Evolutionary conservation across 2,797 vertebrate species (phyloP).

Genomic region (Aselliscus stoliczkanus): DNA sequence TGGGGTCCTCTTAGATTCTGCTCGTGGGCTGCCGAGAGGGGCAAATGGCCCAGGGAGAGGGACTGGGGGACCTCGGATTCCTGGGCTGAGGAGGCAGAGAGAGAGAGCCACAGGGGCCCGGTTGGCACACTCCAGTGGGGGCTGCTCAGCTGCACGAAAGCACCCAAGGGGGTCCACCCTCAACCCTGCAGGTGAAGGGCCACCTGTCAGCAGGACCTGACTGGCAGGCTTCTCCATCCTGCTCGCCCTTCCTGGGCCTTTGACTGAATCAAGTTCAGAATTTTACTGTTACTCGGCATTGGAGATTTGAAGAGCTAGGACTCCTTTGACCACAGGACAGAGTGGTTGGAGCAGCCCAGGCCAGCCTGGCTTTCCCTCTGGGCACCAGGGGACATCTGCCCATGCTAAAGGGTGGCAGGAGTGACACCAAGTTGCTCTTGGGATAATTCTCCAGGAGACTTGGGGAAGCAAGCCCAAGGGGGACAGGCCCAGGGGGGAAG

Average conservation of each 20-base stretch:
- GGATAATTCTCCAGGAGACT: no score
- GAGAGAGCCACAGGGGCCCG: no score
- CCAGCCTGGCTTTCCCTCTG: no score
- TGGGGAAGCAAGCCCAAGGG: no score
- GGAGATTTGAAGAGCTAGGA: no score
- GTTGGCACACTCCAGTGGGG: rapidly evolving
- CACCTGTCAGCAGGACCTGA: not conserved
- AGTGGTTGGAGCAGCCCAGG: no score
- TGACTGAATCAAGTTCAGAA: not conserved
- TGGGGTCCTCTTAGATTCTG: not conserved
- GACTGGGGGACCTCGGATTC: not conserved
- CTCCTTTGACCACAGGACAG: no score
- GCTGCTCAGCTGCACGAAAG: rapidly evolving
- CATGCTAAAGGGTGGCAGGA: no score
- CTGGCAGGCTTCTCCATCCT: not conserved
- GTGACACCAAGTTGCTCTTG: no score
- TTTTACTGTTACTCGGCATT: no score
- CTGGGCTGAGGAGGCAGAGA: not conserved
- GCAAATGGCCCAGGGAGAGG: not conserved
- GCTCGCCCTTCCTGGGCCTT: not conserved
- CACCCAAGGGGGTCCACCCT: not conserved
- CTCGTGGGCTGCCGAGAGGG: not conserved
- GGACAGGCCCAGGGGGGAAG: no score
- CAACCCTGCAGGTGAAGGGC: not conserved
- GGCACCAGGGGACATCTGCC: no score